Evolutionary conservation across 2,888 invertebrate genomes (phyloP), one percentile per base, ranked within the genome.

Genomic region (Onthophagus sagittarius): DNA sequence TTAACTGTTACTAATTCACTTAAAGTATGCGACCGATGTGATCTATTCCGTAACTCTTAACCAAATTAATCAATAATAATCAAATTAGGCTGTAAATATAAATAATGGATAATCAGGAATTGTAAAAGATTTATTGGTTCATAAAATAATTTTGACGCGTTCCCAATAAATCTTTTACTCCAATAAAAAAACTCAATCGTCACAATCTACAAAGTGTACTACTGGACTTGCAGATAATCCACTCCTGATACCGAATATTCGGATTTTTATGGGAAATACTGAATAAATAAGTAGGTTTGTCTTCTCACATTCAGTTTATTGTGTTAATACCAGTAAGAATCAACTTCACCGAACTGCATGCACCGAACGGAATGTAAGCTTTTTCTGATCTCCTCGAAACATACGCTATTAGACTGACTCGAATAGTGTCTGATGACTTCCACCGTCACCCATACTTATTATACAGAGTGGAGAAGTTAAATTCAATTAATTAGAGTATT

Each of bases 231-330:
- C 67, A 67, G 67, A 23, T 32, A 31, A n/a, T n/a, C 32, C 23
- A 15, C 23, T 23, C n/a, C 67, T n/a, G 32, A 9, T 32, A 67
- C n/a, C 67, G 67, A 64, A 64, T 64, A 64, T 64, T 23, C 9
- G 64, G 67, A 67, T 67, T 31, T 31, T 67, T 67, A 53, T 53
- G 31, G 32, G 67, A 23, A 67, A 32, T 15, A 31, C 67, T 32
- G 67, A 67, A 67, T 67, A 67, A 67, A 67, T 32, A 23, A 67
- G 31, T 67, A 67, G 67, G 67, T 67, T 67, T 67, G 67, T 67
- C 31, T 53, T 11, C 39, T 53, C 39, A 53, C 39, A 11, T 53
- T 53, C 39, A 53, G 39, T 53, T 53, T 53, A 23, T 23, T 11
- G 39, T 53, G 39, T 53, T 53, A 53, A 53, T 9, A 53, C 39